A percentile compares a stretch with the other conserved stretches of the same genome.
Conservation (phyloP, 2,888 invertebrate species). For the Dicyrtoma fusca region DNA sequence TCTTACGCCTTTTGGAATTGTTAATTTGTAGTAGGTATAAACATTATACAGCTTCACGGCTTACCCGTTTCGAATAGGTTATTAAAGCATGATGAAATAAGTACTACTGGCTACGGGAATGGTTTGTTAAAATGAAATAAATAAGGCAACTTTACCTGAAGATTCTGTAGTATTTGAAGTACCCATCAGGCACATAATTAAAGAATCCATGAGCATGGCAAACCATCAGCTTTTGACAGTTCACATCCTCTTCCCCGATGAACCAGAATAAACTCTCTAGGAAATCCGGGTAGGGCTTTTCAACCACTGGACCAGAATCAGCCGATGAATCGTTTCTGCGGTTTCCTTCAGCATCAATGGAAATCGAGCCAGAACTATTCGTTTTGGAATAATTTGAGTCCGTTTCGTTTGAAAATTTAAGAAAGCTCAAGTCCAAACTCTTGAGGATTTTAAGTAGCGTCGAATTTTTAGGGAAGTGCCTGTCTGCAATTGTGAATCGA, state of each 20-base stretch:
- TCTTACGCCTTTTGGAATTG: too few relatives aligned
- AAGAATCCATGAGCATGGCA: conserved; percentile 56
- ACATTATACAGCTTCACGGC: too few relatives aligned
- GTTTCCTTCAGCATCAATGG: too few relatives aligned
- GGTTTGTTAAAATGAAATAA: conserved; percentile 13
- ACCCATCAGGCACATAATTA: conserved; percentile 39
- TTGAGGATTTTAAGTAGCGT: background rate
- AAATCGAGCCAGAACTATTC: background rate
- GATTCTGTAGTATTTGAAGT: conserved; percentile 41
- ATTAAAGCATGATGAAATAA: background rate
- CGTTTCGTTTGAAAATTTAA: too few relatives aligned
- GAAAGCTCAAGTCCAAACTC: background rate
- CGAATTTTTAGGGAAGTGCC: background rate
- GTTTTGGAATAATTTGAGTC: background rate
- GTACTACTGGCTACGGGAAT: background rate
- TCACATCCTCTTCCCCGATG: conserved; percentile 24
- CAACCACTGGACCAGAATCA: background rate
- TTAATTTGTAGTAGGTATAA: too few relatives aligned
- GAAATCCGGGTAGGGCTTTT: conserved; percentile 13
- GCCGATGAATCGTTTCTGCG: too few relatives aligned
- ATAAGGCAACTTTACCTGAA: too few relatives aligned
- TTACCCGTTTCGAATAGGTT: too few relatives aligned
- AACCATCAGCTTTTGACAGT: conserved; percentile 48
- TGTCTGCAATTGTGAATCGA: background rate
- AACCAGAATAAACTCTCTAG: conserved; percentile 28